phyloP scores from a whole-genome alignment of 1,140 invertebrate genomes.

The Neomicropteryx cornuta region DNA sequence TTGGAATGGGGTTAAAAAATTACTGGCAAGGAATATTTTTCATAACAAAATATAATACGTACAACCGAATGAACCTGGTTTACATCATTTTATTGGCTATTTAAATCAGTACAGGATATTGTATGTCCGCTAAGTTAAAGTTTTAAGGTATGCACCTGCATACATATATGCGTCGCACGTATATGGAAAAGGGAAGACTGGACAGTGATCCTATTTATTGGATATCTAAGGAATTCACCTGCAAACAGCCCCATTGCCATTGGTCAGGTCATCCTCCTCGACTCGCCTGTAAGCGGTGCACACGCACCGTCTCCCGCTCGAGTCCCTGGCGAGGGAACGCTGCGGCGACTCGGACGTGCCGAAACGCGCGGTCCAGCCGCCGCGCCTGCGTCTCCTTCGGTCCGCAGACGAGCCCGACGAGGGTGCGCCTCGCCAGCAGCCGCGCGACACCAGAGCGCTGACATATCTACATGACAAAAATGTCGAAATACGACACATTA shows the following conservation, averaged over 20 bases:
- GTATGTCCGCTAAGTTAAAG: constrained; percentile 14
- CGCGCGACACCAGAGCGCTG: constrained; percentile 24
- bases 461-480: constrained; percentile 20
- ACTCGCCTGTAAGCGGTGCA: constrained; percentile 33
- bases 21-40: too few species aligned
- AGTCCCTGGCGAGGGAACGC: constrained; percentile 5
- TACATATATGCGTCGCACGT: too few species aligned
- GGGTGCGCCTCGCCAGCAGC: constrained; percentile 15
- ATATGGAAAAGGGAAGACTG: too few species aligned
- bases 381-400: background rate
- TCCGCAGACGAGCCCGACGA: background rate
- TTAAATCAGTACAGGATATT: constrained; percentile 26
- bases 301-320: constrained; percentile 23
- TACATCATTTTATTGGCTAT: constrained; percentile 25
- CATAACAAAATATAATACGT: too few species aligned
- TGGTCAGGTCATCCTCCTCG: constrained; percentile 16
- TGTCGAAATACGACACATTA: too few species aligned
- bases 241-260: background rate
- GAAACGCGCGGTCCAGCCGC: constrained; percentile 25
- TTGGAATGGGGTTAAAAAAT: too few species aligned
- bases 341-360: constrained; percentile 24
- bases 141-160: background rate
- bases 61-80: too few species aligned
- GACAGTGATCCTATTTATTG: too few species aligned
- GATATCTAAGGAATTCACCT: background rate